A percentile compares a stretch with the other conserved stretches of the same genome.
Evolutionary conservation across 2,113 vertebrate species (phyloP).

Genomic region (Cinclus mexicanus): DNA sequence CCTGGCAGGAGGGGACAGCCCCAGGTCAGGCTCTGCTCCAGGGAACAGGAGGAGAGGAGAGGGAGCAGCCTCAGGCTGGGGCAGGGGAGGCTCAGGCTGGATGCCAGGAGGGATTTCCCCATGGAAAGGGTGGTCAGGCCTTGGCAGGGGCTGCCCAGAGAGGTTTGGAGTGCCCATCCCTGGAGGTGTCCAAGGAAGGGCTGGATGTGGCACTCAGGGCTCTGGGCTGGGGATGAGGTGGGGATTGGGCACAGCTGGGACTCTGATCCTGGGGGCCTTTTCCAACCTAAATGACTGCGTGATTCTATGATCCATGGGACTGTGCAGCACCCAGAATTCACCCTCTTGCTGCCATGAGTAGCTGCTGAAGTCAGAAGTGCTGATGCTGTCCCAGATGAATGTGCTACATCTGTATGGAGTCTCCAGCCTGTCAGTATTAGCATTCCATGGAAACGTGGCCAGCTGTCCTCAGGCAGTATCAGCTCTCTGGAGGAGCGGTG

Average conservation of each 20-base stretch:
- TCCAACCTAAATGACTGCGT: background rate
- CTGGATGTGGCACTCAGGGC: rapidly evolving
- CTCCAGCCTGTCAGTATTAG: background rate
- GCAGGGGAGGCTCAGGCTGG: rapidly evolving
- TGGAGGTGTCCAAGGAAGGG: background rate
- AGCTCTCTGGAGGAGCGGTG: background rate
- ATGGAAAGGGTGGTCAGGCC: background rate
- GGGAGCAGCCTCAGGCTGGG: rapidly evolving
- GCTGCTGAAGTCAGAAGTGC: background rate
- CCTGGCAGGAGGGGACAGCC: background rate
- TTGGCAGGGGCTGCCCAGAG: background rate
- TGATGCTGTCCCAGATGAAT: background rate
- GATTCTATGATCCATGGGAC: rapidly evolving
- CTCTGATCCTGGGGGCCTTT: background rate
- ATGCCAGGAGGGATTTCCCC: rapidly evolving
- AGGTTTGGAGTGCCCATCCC: background rate
- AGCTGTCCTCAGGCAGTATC: background rate
- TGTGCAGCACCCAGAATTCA: background rate
- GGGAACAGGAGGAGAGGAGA: background rate
- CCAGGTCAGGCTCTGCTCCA: rapidly evolving
- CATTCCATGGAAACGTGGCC: background rate
- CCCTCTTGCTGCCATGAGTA: background rate
- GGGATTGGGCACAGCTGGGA: background rate
- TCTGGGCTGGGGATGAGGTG: background rate
- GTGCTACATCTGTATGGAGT: background rate